phyloP scores from a whole-genome alignment of 92 coral and sea anemone species.

The Diadumene lineata region DNA sequence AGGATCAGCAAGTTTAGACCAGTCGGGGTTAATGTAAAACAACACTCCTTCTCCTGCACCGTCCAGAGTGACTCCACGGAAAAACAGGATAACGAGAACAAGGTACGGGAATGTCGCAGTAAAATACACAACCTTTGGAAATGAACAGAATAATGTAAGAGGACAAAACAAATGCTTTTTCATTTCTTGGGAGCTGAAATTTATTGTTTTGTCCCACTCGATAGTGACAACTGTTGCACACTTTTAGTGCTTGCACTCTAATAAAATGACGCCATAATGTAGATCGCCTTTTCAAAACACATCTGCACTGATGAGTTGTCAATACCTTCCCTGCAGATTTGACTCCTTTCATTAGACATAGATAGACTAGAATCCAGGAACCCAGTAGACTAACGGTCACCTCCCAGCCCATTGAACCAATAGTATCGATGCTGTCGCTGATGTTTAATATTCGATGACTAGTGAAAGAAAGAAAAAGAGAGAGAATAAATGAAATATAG shows the following conservation, averaged over 20 bases:
- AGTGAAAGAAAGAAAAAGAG: neutral
- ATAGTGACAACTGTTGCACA: too few species aligned
- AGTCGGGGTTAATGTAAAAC: slow-evolving; percentile 80
- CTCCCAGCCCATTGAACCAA: slow-evolving; percentile 90
- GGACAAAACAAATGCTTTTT: too few species aligned
- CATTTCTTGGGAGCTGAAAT: too few species aligned
- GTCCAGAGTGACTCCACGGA: slow-evolving; percentile 94
- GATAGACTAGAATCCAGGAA: slow-evolving; percentile 84
- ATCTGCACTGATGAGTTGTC: neutral
- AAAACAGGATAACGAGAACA: slow-evolving; percentile 86
- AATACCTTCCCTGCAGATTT: slow-evolving; percentile 89
- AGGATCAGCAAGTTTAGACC: slow-evolving; percentile 55
- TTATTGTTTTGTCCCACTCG: too few species aligned
- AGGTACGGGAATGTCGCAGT: slow-evolving; percentile 96
- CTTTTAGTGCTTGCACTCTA: too few species aligned
- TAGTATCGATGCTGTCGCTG: slow-evolving; percentile 62
- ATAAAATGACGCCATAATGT: too few species aligned
- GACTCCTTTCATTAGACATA: slow-evolving; percentile 92
- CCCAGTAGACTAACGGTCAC: slow-evolving; percentile 67
- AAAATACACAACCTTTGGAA: slow-evolving; percentile 85
- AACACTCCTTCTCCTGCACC: slow-evolving; percentile 79
- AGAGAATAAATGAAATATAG: too few species aligned
- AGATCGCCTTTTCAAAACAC: too few species aligned
- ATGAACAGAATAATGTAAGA: too few species aligned
- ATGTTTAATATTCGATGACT: slow-evolving; percentile 70